A percentile compares a stretch with the other conserved stretches of the same genome.
These are phyloP conservation scores for Dendropsophus ebraccatus DNA, from an alignment of 2,113 vertebrate genomes.

Conservation along the genomic window DNA sequence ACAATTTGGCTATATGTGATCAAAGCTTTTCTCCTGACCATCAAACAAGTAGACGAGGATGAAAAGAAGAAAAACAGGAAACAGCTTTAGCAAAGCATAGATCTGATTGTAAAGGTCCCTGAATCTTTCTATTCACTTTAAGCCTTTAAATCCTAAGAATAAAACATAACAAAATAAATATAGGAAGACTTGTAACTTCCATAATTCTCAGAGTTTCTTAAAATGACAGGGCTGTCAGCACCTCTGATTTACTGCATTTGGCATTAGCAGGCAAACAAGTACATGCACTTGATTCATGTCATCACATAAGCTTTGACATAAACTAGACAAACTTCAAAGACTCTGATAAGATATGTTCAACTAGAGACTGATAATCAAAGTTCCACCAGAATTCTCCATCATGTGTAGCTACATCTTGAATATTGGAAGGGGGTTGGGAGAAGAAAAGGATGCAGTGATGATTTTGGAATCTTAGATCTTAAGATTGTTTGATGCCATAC, in stretches of 20 bases:
- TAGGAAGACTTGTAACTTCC: neutral
- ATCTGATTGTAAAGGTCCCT: neutral
- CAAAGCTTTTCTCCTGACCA: neutral
- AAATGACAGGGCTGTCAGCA: constrained; percentile 35
- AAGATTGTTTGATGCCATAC: neutral
- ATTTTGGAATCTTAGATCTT: neutral
- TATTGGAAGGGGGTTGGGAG: no score
- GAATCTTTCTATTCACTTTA: neutral
- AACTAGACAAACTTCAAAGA: constrained; percentile 46
- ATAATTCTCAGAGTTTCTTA: neutral
- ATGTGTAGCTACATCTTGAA: neutral
- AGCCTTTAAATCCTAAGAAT: constrained; percentile 16
- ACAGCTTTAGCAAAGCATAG: neutral
- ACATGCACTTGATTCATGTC: constrained; percentile 41
- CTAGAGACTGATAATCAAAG: constrained; percentile 3
- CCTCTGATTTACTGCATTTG: constrained; percentile 22
- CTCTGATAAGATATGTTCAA: constrained; percentile 28
- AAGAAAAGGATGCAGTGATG: neutral
- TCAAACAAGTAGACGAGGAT: neutral
- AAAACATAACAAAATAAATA: neutral
- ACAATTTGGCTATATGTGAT: no score
- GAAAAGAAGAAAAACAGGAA: neutral
- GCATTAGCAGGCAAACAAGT: constrained; percentile 23
- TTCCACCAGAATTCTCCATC: neutral
- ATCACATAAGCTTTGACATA: constrained; percentile 39